Evolutionary conservation across 2,113 vertebrate genomes (phyloP), one percentile per base, ranked within the genome.

Genomic region (Sinocyclocheilus rhinocerous): DNA sequence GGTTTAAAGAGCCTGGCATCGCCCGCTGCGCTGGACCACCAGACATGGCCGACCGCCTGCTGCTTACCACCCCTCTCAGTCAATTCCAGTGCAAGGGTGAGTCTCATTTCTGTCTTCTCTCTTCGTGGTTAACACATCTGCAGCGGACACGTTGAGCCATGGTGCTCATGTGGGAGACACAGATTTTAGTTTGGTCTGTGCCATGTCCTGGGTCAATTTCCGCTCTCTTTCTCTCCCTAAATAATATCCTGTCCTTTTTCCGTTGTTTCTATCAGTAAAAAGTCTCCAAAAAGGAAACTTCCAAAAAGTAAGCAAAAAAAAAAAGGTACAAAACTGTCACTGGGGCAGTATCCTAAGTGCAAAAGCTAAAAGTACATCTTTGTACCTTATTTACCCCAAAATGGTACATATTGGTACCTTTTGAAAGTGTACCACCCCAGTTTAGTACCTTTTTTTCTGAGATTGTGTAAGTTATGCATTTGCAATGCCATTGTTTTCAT

Each of bases 1-100:
- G 98, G 0, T 99, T 97, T 90, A 99, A 99, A 89, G 98, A 99
- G 89, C 98, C 98, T 0, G 98, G 98, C n/a, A 99, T 99, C 3
- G 98, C 98, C 59, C 97, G 98, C 72, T 99, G 98, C 89, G 96
- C 96, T 0, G 97, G 96, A 83, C 98, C 98, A 0, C 95, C 97
- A 0, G 91, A 97, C 92, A 99, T 99, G 98, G 95, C 94, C 0
- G 98, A 99, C 94, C 94, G 97, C 59, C 96, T 99, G 13, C 94
- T 99, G 89, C 96, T 99, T 87, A 99, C 98, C 52, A 99, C 98
- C 0, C 98, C 98, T 0, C 96, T 96, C 4, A 97, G 97, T 93
- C 94, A 94, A 89, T 99, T 99, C 92, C 97, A 97, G 93, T 99
- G 98, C 95, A 98, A 96, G 95, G 97, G 98, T 99, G 91, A 88